These are phyloP conservation scores for Drosophila sproati DNA, from an alignment of 1,140 invertebrate species.

Conservation along the genomic window DNA sequence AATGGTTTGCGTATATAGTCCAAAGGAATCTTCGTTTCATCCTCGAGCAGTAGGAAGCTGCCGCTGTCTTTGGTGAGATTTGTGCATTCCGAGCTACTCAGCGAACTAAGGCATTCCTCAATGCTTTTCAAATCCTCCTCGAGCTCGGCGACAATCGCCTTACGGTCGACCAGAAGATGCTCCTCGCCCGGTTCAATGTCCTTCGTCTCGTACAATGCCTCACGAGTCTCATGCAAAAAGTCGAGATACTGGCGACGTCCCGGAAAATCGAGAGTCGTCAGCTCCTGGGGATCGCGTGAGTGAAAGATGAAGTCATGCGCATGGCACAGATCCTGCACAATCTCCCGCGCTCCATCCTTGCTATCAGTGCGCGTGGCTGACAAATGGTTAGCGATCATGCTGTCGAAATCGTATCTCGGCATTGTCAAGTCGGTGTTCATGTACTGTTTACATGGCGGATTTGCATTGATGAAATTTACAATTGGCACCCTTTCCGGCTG, in stretches of 20 bases:
- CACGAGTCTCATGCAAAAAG: slow-evolving; percentile 62
- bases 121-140: slow-evolving; percentile 79
- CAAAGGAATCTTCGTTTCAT: slow-evolving; percentile 73
- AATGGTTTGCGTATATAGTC: slow-evolving; percentile 77
- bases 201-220: slow-evolving; percentile 65
- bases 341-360: slow-evolving; percentile 34
- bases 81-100: slow-evolving; percentile 77
- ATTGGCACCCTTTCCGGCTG: slow-evolving; percentile 36
- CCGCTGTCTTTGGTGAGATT: slow-evolving; percentile 79
- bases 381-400: slow-evolving; percentile 63
- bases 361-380: slow-evolving; percentile 48
- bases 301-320: slow-evolving; percentile 69
- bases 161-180: slow-evolving; percentile 61
- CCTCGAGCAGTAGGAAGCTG: slow-evolving; percentile 72
- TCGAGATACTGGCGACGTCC: slow-evolving; percentile 66
- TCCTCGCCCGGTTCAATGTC: slow-evolving; percentile 63
- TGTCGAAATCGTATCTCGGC: slow-evolving; percentile 57
- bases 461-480: slow-evolving; percentile 59
- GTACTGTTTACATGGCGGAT: slow-evolving; percentile 64
- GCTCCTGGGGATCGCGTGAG: slow-evolving; percentile 60
- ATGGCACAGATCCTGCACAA: slow-evolving; percentile 50
- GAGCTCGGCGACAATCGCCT: slow-evolving; percentile 56
- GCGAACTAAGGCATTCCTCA: slow-evolving; percentile 70
- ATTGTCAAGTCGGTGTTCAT: slow-evolving; percentile 61
- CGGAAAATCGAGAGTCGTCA: slow-evolving; percentile 61